These are phyloP conservation scores for Abramis brama DNA, from an alignment of 2,113 vertebrate species.

Conservation along the genomic window DNA sequence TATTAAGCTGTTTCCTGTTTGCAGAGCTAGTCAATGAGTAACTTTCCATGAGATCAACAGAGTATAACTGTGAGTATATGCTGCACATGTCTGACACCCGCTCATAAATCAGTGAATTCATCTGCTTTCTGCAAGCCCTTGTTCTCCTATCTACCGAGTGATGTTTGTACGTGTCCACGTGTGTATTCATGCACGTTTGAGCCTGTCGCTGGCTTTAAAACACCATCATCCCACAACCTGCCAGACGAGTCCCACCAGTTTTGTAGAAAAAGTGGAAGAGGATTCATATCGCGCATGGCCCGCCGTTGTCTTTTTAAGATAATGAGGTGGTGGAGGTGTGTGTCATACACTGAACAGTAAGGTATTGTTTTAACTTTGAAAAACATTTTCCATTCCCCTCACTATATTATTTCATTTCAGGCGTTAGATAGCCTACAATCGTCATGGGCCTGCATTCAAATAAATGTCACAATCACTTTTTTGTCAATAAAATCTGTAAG, in stretches of 20 bases:
- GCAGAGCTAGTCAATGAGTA: conserved; percentile 42
- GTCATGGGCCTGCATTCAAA: not conserved
- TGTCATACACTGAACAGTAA: conserved; percentile 22
- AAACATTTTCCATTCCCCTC: not conserved
- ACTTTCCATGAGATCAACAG: conserved; percentile 34
- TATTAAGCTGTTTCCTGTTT: conserved; percentile 20
- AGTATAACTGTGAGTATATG: conserved; percentile 8
- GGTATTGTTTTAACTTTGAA: conserved; percentile 29
- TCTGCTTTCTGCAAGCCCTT: conserved; percentile 19
- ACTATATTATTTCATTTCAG: not conserved
- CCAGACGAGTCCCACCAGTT: conserved; percentile 67
- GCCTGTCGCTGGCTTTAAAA: conserved; percentile 63
- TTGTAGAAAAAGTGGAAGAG: conserved; percentile 45
- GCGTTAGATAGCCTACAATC: not conserved
- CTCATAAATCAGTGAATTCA: conserved; percentile 59
- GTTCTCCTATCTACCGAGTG: conserved; percentile 49
- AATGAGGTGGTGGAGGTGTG: conserved; percentile 5
- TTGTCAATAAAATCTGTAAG: too few relatives aligned
- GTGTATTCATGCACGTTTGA: conserved; percentile 60
- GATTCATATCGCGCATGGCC: not conserved
- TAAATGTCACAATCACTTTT: not conserved
- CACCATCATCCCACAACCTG: conserved; percentile 51
- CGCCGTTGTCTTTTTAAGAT: conserved; percentile 30
- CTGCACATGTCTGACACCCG: conserved; percentile 20
- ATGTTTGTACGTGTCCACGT: conserved; percentile 34